Evolutionary conservation across 1,140 invertebrate species (phyloP).

Genomic region (Doryteuthis pealeii): DNA sequence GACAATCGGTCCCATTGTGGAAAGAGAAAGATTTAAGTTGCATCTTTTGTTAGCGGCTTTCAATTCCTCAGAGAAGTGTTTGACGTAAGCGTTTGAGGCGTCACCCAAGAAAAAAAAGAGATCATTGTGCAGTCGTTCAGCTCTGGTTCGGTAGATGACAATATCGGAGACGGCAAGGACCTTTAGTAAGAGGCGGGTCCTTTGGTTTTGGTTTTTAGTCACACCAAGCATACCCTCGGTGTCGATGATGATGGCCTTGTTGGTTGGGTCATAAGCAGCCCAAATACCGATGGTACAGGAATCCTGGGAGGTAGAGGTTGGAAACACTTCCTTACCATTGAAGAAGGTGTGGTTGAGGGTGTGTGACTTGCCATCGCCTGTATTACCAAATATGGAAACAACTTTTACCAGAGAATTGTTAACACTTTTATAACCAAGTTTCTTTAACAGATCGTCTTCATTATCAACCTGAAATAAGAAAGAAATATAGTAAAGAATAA

Average conservation of each 20-base stretch:
- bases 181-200: constrained; percentile 75
- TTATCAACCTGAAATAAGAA: constrained; percentile 44
- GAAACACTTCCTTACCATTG: constrained; percentile 73
- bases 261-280: constrained; percentile 72
- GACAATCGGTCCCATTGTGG: constrained; percentile 72
- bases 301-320: constrained; percentile 71
- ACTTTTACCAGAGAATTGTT: constrained; percentile 70
- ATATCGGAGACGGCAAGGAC: constrained; percentile 80
- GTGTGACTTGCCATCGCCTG: constrained; percentile 82
- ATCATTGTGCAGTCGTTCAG: constrained; percentile 77
- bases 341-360: constrained; percentile 83
- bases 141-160: constrained; percentile 77
- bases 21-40: constrained; percentile 57
- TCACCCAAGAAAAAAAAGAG: constrained; percentile 79
- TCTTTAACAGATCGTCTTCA: constrained; percentile 56
- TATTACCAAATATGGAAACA: constrained; percentile 85
- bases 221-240: constrained; percentile 77
- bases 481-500: constrained; percentile 14
- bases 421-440: constrained; percentile 29
- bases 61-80: constrained; percentile 73
- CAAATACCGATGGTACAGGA: constrained; percentile 81
- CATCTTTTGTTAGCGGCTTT: constrained; percentile 64
- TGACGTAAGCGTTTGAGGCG: constrained; percentile 74
- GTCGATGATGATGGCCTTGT: constrained; percentile 75
- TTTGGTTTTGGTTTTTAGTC: constrained; percentile 70